Base-by-base conservation (phyloP, 2,113 vertebrate genomes). In the Sinocyclocheilus rhinocerous region DNA sequence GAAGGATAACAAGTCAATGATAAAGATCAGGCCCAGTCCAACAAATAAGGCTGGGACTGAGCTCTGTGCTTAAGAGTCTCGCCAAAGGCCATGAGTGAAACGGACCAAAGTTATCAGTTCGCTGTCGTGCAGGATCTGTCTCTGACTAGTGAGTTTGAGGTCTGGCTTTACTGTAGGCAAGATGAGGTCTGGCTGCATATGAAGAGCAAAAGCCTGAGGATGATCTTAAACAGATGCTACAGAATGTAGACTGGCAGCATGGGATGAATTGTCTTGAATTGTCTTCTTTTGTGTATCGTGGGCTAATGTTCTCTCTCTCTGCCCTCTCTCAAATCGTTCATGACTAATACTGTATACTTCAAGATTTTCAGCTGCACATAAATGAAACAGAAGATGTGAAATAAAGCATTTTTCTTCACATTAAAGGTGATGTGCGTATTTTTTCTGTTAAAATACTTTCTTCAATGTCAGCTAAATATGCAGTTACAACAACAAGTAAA, bases 21-120 rank as follows among this genome's bases (percentile, higher is more conserved):
- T 85, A 73, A 84, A 80, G 85, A 89, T 89, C 83, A 72, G 59
- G 48, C 22, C 76, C 26, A 16, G 59, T 52, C 65, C 72, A 67
- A 86, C 50, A 83, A 45, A 83, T 76, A 50, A 42, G 73, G 16
- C 59, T 65, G 12, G 42, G 50, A 77, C 59, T 20, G 45, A 33
- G 63, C 55, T 75, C 29, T 61, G 84, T 33, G 84, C 42, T 75
- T 59, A 22, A 36, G 73, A 59, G 84, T 57, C 29, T 72, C 10
- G 84, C 72, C 73, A 73, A 78, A 24, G 20, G 69, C 63, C 48
- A 50, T 48, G 63, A 48, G 76, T 61, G 61, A 84, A 84, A 59
- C 20, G 33, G 69, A 42, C 26, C 82, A 59, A 59, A 72, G 82
- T 84, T 84, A 75, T 76, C 59, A 52, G 59, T 85, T 80, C 1